phyloP scores from a whole-genome alignment of 2,113 vertebrate species.

The Psittacara wagleri region DNA sequence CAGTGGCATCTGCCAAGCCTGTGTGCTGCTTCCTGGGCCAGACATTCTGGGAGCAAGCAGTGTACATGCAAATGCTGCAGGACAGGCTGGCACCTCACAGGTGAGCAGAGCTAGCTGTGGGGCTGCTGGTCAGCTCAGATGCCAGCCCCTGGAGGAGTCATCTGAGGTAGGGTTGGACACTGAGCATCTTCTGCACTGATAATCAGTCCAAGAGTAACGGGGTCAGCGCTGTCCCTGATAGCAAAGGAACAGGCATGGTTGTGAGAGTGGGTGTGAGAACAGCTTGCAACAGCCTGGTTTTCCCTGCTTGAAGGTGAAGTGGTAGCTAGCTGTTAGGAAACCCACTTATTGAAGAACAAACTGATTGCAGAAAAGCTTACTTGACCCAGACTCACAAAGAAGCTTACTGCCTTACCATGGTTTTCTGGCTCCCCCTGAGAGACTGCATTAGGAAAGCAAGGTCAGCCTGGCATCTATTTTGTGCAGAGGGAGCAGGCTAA shows the following conservation, averaged over 20 bases:
- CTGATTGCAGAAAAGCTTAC: neutral
- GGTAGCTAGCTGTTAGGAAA: neutral
- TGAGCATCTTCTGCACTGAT: rapidly evolving
- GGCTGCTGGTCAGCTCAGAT: neutral
- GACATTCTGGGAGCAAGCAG: neutral
- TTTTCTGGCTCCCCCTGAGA: neutral
- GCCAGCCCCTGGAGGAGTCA: neutral
- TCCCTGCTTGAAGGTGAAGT: neutral
- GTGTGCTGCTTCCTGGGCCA: neutral
- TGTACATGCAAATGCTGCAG: neutral
- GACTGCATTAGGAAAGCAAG: neutral
- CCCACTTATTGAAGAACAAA: neutral
- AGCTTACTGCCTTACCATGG: neutral
- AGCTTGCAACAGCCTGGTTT: neutral
- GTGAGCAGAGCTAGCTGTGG: neutral
- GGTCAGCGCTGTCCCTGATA: neutral
- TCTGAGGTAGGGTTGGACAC: rapidly evolving
- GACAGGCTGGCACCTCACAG: neutral
- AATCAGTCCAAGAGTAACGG: rapidly evolving
- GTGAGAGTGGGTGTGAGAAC: neutral
- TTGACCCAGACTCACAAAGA: neutral
- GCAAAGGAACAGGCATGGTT: rapidly evolving
- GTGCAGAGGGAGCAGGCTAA: neutral
- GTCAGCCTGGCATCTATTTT: neutral
- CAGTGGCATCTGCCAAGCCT: neutral